Conservation (phyloP, 1,140 invertebrate species). For the Belonocnema kinseyi region DNA sequence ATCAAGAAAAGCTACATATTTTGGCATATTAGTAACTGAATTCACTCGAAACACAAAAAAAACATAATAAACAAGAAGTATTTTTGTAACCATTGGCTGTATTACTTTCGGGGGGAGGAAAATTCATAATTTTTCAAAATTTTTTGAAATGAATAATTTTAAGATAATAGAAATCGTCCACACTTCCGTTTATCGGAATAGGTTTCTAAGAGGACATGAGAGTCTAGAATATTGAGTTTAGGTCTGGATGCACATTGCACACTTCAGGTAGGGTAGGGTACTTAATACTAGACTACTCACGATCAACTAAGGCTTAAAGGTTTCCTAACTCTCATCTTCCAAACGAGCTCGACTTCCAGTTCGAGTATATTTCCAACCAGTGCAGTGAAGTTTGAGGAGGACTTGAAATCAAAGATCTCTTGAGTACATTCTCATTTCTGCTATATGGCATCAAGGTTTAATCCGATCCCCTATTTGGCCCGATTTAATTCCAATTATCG, state of each 20-base stretch:
- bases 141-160: no score
- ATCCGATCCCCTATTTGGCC: conserved; percentile 11
- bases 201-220: no score
- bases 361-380: conserved; percentile 1
- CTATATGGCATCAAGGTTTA: not conserved
- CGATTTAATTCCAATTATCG: conserved; percentile 29
- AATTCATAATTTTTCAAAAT: no score
- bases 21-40: no score
- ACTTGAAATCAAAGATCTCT: conserved; percentile 24
- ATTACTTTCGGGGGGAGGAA: no score
- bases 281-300: not conserved
- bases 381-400: conserved; percentile 16
- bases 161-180: no score
- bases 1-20: no score
- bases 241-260: not conserved
- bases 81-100: no score
- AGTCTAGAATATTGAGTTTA: no score
- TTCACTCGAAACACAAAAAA: no score
- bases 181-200: no score
- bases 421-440: conserved; percentile 25
- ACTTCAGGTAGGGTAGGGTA: not conserved
- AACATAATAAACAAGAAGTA: no score
- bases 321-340: conserved; percentile 12
- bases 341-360: conserved; percentile 16
- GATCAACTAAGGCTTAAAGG: not conserved